Conservation (phyloP, 2,797 vertebrate genomes). For the Sarcoramphus papa region DNA sequence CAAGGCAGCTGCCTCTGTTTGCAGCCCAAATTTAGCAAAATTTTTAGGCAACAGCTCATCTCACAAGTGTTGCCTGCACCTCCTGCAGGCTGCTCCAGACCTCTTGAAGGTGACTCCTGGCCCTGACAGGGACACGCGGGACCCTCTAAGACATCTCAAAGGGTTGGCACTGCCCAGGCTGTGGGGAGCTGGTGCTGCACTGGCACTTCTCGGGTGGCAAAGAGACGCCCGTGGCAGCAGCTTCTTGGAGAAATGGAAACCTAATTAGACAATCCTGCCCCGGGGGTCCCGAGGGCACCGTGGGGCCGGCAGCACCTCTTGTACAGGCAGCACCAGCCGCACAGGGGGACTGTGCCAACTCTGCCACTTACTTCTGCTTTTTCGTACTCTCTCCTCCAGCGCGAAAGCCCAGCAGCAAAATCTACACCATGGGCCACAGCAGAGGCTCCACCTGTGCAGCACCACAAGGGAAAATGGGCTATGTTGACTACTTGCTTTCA, state of each 20-base stretch:
- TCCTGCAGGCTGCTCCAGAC: not conserved
- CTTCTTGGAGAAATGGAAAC: not conserved
- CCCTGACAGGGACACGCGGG: accelerated
- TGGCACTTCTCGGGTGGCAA: not conserved
- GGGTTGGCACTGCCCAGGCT: not conserved
- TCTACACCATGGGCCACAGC: not conserved
- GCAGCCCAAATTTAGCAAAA: not conserved
- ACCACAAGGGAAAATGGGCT: accelerated
- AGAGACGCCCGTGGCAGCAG: accelerated
- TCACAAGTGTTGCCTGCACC: not conserved
- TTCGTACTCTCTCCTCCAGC: not conserved
- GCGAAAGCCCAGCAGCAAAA: not conserved
- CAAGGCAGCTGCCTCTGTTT: not conserved
- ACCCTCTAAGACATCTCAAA: accelerated
- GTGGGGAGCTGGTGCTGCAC: not conserved
- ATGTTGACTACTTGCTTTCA: not conserved
- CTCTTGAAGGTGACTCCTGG: not conserved
- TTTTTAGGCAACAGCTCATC: not conserved
- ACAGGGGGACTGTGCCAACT: not conserved
- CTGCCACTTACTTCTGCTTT: not conserved
- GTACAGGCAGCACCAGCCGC: not conserved
- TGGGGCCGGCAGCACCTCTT: not conserved
- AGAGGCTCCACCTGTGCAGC: not conserved
- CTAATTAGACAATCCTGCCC: not conserved
- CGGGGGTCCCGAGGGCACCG: accelerated